Conservation (phyloP, 2,797 vertebrate genomes). For the Cyprinodon diabolis region DNA sequence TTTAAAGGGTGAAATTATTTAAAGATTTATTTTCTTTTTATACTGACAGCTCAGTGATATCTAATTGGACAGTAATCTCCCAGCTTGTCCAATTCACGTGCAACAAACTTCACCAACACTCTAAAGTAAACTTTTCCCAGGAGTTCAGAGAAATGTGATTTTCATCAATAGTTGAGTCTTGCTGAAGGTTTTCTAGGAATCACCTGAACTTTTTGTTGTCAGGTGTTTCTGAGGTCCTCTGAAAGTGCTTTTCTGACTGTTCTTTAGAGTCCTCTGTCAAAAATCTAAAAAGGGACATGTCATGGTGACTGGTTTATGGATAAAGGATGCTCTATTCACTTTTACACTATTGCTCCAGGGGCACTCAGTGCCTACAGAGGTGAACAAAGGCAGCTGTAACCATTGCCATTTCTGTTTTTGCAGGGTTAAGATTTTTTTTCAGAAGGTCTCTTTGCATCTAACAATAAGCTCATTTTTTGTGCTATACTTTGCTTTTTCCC, state of each 20-base stretch:
- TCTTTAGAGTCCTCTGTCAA: neutral
- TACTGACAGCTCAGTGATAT: no score
- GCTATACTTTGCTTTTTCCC: neutral
- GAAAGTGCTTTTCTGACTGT: neutral
- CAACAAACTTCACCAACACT: no score
- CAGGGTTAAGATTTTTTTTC: neutral
- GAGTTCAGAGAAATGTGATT: no score
- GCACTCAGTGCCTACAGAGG: neutral
- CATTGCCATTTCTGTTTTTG: neutral
- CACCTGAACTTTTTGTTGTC: neutral
- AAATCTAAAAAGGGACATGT: no score
- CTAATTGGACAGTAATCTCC: no score
- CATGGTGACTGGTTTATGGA: neutral
- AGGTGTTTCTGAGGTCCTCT: neutral
- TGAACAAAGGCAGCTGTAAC: neutral
- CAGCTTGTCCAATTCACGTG: no score
- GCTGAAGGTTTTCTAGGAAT: neutral
- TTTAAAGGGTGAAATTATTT: no score
- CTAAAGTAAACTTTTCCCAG: no score
- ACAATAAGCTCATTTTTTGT: neutral
- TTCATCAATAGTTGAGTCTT: no score
- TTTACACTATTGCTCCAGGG: neutral
- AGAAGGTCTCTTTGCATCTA: neutral
- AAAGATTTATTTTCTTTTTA: no score
- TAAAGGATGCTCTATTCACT: neutral